Evolutionary conservation across 2,888 invertebrate species (phyloP), one percentile per base, ranked within the genome.

Genomic region (Drosophila formosana): DNA sequence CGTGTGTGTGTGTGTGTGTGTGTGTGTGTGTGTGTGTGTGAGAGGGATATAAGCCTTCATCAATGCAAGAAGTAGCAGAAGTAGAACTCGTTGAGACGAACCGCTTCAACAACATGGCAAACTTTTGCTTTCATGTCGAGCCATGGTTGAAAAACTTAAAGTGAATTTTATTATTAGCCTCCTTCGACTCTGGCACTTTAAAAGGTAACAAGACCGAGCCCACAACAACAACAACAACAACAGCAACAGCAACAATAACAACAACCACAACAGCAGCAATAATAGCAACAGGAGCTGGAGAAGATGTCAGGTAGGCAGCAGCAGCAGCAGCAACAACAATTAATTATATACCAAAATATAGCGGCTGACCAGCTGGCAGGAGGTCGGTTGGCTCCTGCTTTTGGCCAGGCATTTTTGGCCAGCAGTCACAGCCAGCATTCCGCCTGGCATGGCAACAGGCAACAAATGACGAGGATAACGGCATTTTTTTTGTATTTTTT

Each of bases 91-190:
- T 73, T 45, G 45, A 45, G 79, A 75, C 72, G 50, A 79, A 69
- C 45, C 25, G 26, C 49, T 61, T 66, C 60, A 70, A 70, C 53
- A 43, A 51, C 56, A 58, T 51, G 55, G 23, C 55, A 82, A 88
- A 84, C 83, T 84, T 84, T 88, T 77, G 68, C 85, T 84, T 84
- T 84, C 75, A 88, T 80, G 72, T 79, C 63, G 68, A 56, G 52
- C 57, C 63, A 66, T 53, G 53, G 62, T 28, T 49, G 23, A 64
- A 75, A 76, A 85, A 82, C 73, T 88, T 88, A 77, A 83, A 85
- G 85, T 64, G 85, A 80, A 73, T 66, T 75, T 77, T 64, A 69
- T 82, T 81, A 76, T 79, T 70, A 66, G 66, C 53, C 70, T 56
- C 23, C 62, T 64, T 45, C 45, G 56, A 6, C 34, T 26, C 37